phyloP scores from a whole-genome alignment of 2,113 vertebrate species.

The Tachuris rubrigastra region DNA sequence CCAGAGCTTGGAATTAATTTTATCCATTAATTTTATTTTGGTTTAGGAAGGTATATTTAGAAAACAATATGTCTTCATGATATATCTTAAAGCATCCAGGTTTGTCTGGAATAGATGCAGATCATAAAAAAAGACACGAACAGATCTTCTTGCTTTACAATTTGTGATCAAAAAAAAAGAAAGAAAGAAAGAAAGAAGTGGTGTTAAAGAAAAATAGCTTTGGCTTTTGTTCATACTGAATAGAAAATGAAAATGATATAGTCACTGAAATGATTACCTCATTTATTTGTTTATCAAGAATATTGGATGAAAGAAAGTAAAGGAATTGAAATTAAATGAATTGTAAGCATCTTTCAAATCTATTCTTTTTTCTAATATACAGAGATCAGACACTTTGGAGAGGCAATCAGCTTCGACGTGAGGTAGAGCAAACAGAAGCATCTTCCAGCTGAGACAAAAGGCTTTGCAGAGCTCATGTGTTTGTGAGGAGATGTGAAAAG shows the following conservation, averaged over 20 bases:
- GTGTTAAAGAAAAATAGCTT: constrained; percentile 15
- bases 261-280: constrained; percentile 50
- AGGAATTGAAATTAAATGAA: constrained; percentile 71
- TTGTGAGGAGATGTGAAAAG: constrained; percentile 64
- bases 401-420: constrained; percentile 67
- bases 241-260: constrained; percentile 43
- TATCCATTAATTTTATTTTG: background rate
- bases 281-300: constrained; percentile 66
- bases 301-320: constrained; percentile 63
- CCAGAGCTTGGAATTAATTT: background rate
- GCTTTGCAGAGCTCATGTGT: constrained; percentile 31
- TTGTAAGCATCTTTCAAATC: constrained; percentile 73
- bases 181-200: background rate
- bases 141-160: background rate
- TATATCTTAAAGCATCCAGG: background rate
- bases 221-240: background rate
- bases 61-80: background rate
- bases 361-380: constrained; percentile 66
- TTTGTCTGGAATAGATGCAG: background rate
- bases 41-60: background rate
- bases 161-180: background rate
- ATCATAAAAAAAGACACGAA: background rate
- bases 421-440: constrained; percentile 59
- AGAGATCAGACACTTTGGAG: constrained; percentile 72
- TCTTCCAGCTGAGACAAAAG: constrained; percentile 68